Base-by-base conservation (phyloP, 2,888 invertebrate species). In the Yponomeuta plumbellus region DNA sequence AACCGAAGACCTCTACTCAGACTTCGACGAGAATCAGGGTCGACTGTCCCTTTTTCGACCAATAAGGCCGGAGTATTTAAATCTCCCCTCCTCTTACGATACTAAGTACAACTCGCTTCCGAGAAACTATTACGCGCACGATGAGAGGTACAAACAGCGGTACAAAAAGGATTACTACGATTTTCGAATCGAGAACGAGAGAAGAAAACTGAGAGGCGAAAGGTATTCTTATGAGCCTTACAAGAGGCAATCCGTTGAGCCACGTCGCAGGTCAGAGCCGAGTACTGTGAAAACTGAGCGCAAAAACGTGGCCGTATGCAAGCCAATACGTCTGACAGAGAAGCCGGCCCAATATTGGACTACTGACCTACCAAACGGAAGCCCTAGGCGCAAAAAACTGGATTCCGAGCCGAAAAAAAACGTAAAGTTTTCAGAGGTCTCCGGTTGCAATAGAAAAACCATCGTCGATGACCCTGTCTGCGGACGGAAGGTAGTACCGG, bases 341-440 rank as follows among this genome's bases (percentile, higher is more conserved):
- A 85, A 84, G 67, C 88, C 79, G 68, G 88, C 86, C 1, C 80
- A 84, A 17, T 91, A 91, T 70, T 90, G 91, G 91, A 88, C 88
- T 0, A 84, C 88, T 0, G 89, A 90, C 52, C 73, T 75, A 0
- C 84, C 66, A 22, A 63, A 66, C 56, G 34, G 56, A n/a, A 58
- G 64, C 34, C 62, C 61, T 64, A 58, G 64, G 83, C 26, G 79
- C 66, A 88, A 80, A 69, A 85, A 79, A 62, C 65, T 78, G 63
- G 91, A 88, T 3, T 52, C 34, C 6, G 91, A 91, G 65, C 75
- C 76, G 0, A 92, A 92, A 71, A 92, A 92, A 74, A 91, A 86
- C 67, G 92, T 92, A 0, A 92, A 91, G 71, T 92, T 92, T 71
- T 92, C 92, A 0, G 92, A 92, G 79, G 91, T 91, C 1, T 90